Percentiles rank a stretch among this genome's conserved stretches.
These are phyloP conservation scores for Coleophora deauratella DNA, from an alignment of 2,888 invertebrate genomes.

Conservation along the genomic window DNA sequence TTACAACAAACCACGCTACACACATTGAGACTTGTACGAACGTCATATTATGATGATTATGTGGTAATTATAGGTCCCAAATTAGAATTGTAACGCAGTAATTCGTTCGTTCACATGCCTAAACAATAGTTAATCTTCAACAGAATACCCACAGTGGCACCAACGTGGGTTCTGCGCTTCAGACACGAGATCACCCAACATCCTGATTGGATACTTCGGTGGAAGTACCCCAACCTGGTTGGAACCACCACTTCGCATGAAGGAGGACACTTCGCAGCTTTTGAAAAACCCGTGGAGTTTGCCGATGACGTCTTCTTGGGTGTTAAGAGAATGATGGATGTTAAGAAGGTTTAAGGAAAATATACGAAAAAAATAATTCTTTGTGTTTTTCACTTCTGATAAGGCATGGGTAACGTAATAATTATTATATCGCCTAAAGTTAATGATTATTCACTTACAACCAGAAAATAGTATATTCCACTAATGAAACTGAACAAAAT, in stretches of 20 bases:
- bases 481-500: too few species aligned
- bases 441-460: too few species aligned
- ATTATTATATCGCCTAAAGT: too few species aligned
- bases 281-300: conserved; percentile 83
- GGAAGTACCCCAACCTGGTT: conserved; percentile 78
- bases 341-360: conserved; percentile 2
- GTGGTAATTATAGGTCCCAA: neutral
- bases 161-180: conserved; percentile 81
- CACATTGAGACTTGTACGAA: too few species aligned
- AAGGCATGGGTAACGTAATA: neutral
- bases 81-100: too few species aligned
- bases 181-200: conserved; percentile 78
- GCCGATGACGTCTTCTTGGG: conserved; percentile 77
- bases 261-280: conserved; percentile 91
- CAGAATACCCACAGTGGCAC: conserved; percentile 80
- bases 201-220: conserved; percentile 75
- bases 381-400: neutral
- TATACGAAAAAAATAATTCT: conserved; percentile 6
- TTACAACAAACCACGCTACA: too few species aligned
- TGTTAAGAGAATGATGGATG: conserved; percentile 32
- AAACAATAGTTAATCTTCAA: conserved; percentile 15
- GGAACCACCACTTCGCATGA: conserved; percentile 75
- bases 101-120: too few species aligned
- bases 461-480: too few species aligned
- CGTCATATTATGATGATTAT: too few species aligned